Base-by-base conservation (phyloP, 2,113 vertebrate genomes). In the Ctenomys sociabilis region DNA sequence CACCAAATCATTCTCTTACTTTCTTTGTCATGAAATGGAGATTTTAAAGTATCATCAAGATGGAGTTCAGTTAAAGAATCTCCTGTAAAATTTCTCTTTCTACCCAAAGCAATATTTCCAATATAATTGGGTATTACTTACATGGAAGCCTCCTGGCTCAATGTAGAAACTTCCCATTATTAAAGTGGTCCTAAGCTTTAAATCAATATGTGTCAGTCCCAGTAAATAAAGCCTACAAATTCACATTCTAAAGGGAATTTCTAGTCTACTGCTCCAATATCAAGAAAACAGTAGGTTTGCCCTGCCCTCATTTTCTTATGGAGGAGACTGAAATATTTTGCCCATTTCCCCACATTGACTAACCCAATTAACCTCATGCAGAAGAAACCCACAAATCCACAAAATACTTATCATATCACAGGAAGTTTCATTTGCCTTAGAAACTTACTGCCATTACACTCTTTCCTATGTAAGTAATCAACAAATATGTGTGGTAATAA, bases 241-340 rank as follows among this genome's bases (percentile, higher is more conserved):
- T 54, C 9, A 96, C 93, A 90, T 3, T 45, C n/a, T 54, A 52
- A 94, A 75, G 66, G 59, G 35, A 70, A 91, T 95, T 85, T 94
- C 32, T 7, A 80, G 57, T 43, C 19, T 77, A 83, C 61, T 80
- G 32, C 16, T 89, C 59, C 28, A 94, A 52, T 64, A 89, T 54
- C 28, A 81, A 63, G 52, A 49, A 82, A 88, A 88, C 7, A 63
- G 32, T 66, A 30, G 64, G 30, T 30, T 87, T n/a, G 73, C 64
- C 10, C 21, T 49, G 63, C 77, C 73, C 86, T 80, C 7, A 70
- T 45, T 93, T 88, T 91, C 63, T 91, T 83, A 70, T 12, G 72
- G 40, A 5, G 75, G 37, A 92, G 21, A 45, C 40, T 91, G 10
- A 93, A 86, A 82, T 85, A 75, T 1, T 87, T 92, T 86, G 93